Base-by-base conservation (phyloP, 2,797 vertebrate genomes). In the Tadarida brasiliensis region DNA sequence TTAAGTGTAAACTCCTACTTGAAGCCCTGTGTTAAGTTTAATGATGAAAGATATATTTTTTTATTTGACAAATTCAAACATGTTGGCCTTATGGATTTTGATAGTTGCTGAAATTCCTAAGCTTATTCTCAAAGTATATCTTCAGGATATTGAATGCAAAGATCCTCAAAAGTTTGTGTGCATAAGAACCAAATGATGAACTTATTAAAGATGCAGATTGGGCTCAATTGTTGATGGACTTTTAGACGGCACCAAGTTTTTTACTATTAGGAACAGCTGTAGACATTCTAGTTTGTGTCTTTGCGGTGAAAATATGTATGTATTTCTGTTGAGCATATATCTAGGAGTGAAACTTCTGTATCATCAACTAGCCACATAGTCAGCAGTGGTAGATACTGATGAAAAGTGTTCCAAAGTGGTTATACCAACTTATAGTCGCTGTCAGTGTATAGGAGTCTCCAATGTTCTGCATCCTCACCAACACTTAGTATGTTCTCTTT, bases 21-120 rank as follows among this genome's bases (percentile, higher is more conserved):
- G 76, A 86, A 85, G 49, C 61, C 84, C 71, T 71, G 30, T 73
- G 96, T 78, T 95, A 91, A 96, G 95, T 89, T 94, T 80, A 93
- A 97, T 51, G 65, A 83, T 96, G 87, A 85, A 94, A 96, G 56
- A 35, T 33, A 19, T 30, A 11, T 2, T 73, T 94, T 94, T 94
- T 95, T 97, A 94, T 93, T 65, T 98, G 94, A 96, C 54, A 87
- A 63, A 96, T 71, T 94, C 90, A 90, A 92, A 97, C 81, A 91
- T 91, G 65, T 44, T 63, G 67, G 78, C 90, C 0, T 3, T 59
- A 59, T 80, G 57, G 49, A 96, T 91, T 96, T 93, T 71, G 67
- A 70, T 57, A 93, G 57, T 91, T 96, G 73, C 61, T 87, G 49
- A 96, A 96, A 87, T 61, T 57, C 68, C 90, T 95, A 70, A 33